phyloP scores from a whole-genome alignment of 2,888 invertebrate species.

The Pammene aurita region DNA sequence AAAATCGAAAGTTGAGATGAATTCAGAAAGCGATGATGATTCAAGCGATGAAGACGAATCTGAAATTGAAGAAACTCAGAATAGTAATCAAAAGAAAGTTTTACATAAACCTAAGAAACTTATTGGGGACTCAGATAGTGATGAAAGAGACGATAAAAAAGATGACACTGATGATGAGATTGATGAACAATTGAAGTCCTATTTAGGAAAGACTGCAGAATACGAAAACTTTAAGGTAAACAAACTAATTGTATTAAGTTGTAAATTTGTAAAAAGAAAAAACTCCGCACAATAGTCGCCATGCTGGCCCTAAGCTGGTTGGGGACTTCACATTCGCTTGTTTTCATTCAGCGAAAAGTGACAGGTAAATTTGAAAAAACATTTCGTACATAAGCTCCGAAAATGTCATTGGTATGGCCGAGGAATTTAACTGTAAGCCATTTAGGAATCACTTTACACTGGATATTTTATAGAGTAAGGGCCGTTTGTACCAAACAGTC shows the following conservation, averaged over 20 bases:
- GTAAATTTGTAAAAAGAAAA: too few species aligned
- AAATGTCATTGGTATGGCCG: too few species aligned
- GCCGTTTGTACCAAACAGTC: too few species aligned
- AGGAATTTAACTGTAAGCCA: too few species aligned
- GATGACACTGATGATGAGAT: constrained; percentile 38
- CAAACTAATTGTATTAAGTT: not conserved
- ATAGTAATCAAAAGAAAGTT: constrained; percentile 44
- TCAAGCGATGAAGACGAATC: constrained; percentile 41
- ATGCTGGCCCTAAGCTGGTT: too few species aligned
- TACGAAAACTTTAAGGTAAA: constrained; percentile 70
- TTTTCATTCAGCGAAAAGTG: too few species aligned
- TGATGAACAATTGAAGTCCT: constrained; percentile 49
- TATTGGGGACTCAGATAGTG: constrained; percentile 46
- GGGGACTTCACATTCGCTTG: too few species aligned
- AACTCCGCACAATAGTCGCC: too few species aligned
- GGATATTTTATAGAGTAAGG: too few species aligned
- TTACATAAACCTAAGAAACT: constrained; percentile 41
- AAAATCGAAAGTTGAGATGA: not conserved
- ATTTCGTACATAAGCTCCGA: too few species aligned
- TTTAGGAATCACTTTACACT: too few species aligned
- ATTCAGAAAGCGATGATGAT: constrained; percentile 23
- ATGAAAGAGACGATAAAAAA: constrained; percentile 42
- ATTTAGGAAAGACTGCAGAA: constrained; percentile 67
- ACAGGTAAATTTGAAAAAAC: too few species aligned
- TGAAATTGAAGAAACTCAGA: constrained; percentile 39